phyloP scores from a whole-genome alignment of 2,888 invertebrate species.

The Panorpa germanica region DNA sequence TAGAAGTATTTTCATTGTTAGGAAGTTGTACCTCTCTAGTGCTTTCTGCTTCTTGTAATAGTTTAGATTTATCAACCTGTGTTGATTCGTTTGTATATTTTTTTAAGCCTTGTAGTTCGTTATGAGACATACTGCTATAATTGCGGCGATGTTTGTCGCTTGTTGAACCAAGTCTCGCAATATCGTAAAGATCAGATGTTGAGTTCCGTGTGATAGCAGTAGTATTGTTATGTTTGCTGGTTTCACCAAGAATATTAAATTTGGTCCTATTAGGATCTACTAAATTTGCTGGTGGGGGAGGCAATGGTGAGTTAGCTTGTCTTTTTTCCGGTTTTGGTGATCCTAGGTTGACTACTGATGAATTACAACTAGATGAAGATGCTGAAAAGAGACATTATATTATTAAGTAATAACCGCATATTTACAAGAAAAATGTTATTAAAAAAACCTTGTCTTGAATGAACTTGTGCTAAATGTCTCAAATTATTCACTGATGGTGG shows the following conservation, averaged over 20 bases:
- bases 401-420: conserved; percentile 1
- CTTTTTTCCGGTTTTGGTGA: conserved; percentile 82
- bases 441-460: conserved; percentile 33
- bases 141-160: no score
- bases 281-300: conserved; percentile 45
- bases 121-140: no score
- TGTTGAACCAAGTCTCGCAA: no score
- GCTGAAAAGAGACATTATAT: conserved; percentile 24
- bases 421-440: conserved; percentile 3
- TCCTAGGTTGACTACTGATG: conserved; percentile 54
- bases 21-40: conserved; percentile 23
- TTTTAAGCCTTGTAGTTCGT: no score
- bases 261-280: no score
- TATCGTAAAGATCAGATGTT: no score
- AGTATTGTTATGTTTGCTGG: no score
- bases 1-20: conserved; percentile 19
- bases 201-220: no score
- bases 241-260: no score
- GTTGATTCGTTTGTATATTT: no score
- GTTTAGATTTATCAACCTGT: no score
- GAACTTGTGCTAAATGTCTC: conserved; percentile 35
- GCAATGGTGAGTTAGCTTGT: conserved; percentile 74
- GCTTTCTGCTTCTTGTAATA: conserved; percentile 16
- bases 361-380: conserved; percentile 52
- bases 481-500: conserved; percentile 42